phyloP scores from a whole-genome alignment of 1,140 invertebrate genomes.

The Rhopalosiphum padi region DNA sequence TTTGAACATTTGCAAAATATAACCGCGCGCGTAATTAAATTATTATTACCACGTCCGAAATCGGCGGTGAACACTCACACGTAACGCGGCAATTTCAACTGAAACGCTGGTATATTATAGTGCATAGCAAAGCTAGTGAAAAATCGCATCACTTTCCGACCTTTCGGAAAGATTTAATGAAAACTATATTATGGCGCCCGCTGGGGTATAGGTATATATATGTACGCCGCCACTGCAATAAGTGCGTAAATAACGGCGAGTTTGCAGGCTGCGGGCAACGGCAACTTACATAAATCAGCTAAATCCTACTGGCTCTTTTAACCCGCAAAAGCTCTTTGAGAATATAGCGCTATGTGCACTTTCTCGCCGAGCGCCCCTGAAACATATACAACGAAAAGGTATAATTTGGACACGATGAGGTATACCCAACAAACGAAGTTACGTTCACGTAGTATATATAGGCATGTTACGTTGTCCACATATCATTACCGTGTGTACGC shows the following conservation, averaged over 20 bases:
- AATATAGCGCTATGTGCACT: not conserved
- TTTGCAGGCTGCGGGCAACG: not conserved
- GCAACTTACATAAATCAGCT: constrained; percentile 23
- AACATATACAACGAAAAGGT: not conserved
- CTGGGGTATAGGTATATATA: not conserved
- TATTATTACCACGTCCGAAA: not conserved
- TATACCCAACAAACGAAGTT: not conserved
- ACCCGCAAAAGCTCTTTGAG: not conserved
- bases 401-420: not conserved
- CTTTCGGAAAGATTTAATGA: not conserved
- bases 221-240: too few relatives aligned
- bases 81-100: not conserved
- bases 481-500: not conserved
- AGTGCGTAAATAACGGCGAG: constrained; percentile 23
- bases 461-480: not conserved
- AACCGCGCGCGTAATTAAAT: not conserved
- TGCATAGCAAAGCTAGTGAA: constrained; percentile 5
- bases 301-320: constrained; percentile 13
- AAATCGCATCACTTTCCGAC: constrained; percentile 44
- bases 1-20: constrained; percentile 44
- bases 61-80: not conserved
- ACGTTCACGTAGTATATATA: not conserved
- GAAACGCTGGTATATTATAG: not conserved
- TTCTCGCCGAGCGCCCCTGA: not conserved
- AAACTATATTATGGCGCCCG: not conserved